Evolutionary conservation across 2,888 invertebrate genomes (phyloP).

Genomic region (Aphodius granarius): DNA sequence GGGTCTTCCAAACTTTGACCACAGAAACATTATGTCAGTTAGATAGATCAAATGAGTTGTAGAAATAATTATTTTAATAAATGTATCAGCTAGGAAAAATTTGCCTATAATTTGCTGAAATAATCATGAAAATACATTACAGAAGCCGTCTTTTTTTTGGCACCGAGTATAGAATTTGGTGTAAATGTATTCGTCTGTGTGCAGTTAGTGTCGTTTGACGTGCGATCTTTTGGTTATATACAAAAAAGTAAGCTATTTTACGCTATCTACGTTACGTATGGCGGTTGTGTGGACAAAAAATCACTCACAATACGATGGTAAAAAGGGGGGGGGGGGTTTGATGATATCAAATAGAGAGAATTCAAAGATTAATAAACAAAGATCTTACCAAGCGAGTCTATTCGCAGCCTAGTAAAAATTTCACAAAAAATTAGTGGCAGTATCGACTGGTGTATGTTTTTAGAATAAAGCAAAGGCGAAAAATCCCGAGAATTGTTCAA

Average conservation of each 20-base stretch:
- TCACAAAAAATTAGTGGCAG: conserved; percentile 46
- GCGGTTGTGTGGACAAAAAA: not conserved
- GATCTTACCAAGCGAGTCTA: conserved; percentile 56
- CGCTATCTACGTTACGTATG: not conserved
- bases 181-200: not conserved
- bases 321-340: conserved; percentile 2
- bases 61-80: too few relatives aligned
- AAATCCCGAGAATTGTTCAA: conserved; percentile 8
- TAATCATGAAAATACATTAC: too few relatives aligned
- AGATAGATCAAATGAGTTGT: too few relatives aligned
- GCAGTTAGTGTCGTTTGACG: not conserved
- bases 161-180: not conserved
- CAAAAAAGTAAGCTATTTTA: not conserved
- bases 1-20: too few relatives aligned
- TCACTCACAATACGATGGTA: not conserved
- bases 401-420: conserved; percentile 54
- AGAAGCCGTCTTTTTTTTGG: too few relatives aligned
- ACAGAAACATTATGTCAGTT: too few relatives aligned
- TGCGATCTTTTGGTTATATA: not conserved
- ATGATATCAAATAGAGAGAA: conserved; percentile 3
- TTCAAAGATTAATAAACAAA: conserved; percentile 36
- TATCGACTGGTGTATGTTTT: conserved; percentile 20
- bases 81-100: too few relatives aligned
- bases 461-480: not conserved
- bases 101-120: too few relatives aligned